These are phyloP conservation scores for Catocala fraxini DNA, from an alignment of 2,888 invertebrate species.

Conservation along the genomic window DNA sequence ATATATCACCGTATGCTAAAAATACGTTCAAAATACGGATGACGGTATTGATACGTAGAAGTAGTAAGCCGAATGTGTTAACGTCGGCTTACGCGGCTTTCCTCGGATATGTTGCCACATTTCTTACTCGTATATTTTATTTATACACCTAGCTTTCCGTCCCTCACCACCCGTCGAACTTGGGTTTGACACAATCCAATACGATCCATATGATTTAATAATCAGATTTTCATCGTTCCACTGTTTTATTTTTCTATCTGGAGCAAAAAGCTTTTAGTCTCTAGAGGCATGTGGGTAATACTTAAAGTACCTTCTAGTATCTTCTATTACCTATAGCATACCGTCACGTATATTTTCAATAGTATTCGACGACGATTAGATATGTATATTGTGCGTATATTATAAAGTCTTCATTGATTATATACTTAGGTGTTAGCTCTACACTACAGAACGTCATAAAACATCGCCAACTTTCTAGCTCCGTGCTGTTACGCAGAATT, in stretches of 20 bases:
- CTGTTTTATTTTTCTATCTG: not conserved
- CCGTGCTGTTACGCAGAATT: too few relatives aligned
- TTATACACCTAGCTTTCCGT: conserved; percentile 29
- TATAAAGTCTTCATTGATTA: too few relatives aligned
- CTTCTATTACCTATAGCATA: too few relatives aligned
- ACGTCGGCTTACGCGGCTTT: conserved; percentile 20
- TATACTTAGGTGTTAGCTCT: too few relatives aligned
- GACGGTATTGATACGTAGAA: conserved; percentile 13
- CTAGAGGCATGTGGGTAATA: not conserved
- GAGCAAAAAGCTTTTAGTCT: not conserved
- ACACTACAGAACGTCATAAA: too few relatives aligned
- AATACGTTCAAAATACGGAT: conserved; percentile 7
- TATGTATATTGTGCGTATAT: too few relatives aligned
- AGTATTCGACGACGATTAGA: too few relatives aligned
- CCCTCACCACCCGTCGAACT: conserved; percentile 20
- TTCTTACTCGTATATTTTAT: conserved; percentile 38
- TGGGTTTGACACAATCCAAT: conserved; percentile 17
- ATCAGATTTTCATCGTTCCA: conserved; percentile 16
- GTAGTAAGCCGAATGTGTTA: conserved; percentile 24
- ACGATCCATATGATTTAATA: conserved; percentile 36
- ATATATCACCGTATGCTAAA: not conserved
- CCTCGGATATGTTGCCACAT: conserved; percentile 28
- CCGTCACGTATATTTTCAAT: too few relatives aligned
- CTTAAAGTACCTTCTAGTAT: too few relatives aligned
- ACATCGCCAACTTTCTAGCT: too few relatives aligned